Base-by-base conservation (phyloP, 2,888 invertebrate genomes). In the Hydrotaea diabolus region DNA sequence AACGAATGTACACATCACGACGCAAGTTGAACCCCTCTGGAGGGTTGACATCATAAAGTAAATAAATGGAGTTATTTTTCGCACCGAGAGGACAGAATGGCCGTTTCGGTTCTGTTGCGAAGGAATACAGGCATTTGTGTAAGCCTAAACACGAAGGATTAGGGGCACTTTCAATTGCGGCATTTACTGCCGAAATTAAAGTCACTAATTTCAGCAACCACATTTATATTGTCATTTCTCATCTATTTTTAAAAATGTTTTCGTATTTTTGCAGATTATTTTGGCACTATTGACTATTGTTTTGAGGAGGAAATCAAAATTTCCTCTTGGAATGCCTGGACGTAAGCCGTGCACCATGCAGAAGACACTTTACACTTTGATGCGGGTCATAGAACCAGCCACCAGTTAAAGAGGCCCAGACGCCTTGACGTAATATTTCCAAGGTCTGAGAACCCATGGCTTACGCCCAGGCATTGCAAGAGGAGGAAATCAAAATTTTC, bases 21-120 rank as follows among this genome's bases (percentile, higher is more conserved):
- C 98, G 94, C 85, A 99, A 94, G 93, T 99, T 99, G 90, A 99
- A 99, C 0, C 99, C 99, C 93, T 99, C 99, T 0, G 97, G 96
- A 2, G 96, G 96, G 93, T 99, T 99, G 0, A 99, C 96, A 91
- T 98, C 98, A 92, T 98, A 99, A 71, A 99, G 94, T 77, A 99
- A 92, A 89, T 96, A 97, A 59, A 91, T 87, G 9, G 88, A 83
- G 64, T 90, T 90, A 0, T 87, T 86, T 31, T 36, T 83, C 9
- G 21, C 57, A 57, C 17, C 62, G 21, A 80, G 23, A n/a, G 86
- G 76, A 80, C 86, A 86, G 26, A 69, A 75, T 0, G 79, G 85
- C 8, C 39, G 4, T 0, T 46, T 53, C 3, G 81, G 81, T 36
- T 49, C 66, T 1, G 69, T 5, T 4, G n/a, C 15, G 0, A 73